Evolutionary conservation across 2,113 vertebrate species (phyloP).

Genomic region (Fregetta grallaria): DNA sequence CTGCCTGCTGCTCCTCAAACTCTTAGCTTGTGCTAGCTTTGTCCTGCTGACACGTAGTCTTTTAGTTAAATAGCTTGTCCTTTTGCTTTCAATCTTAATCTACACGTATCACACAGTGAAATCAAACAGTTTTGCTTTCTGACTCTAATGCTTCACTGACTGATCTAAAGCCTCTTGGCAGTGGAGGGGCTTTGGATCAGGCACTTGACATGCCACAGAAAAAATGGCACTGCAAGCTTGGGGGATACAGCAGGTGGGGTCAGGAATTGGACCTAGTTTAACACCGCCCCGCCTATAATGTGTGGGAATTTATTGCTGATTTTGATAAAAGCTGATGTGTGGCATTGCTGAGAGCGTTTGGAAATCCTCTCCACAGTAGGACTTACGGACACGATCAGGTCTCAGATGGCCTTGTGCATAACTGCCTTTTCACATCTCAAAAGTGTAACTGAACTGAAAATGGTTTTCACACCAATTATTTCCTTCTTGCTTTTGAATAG

Average conservation of each 20-base stretch:
- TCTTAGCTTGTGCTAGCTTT: neutral
- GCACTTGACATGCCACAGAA: neutral
- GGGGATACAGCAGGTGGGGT: neutral
- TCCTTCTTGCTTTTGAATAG: constrained; percentile 10
- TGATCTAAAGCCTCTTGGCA: neutral
- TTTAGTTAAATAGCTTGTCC: neutral
- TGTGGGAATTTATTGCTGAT: neutral
- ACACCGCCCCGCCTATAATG: rapidly evolving
- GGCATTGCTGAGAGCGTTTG: neutral
- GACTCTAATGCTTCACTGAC: rapidly evolving
- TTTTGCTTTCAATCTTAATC: neutral
- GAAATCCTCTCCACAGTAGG: neutral
- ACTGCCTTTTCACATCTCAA: constrained; percentile 19
- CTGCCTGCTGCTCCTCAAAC: neutral
- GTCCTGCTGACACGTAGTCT: neutral
- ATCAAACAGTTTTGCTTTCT: neutral
- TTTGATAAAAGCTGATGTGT: neutral
- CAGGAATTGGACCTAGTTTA: neutral
- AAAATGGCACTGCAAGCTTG: neutral
- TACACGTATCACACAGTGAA: neutral
- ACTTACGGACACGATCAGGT: rapidly evolving
- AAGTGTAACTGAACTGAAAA: constrained; percentile 41
- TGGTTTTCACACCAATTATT: constrained; percentile 63
- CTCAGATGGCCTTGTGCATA: neutral
- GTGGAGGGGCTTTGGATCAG: neutral